Percentiles rank a stretch among this genome's conserved stretches.
Evolutionary conservation across 2,113 vertebrate species (phyloP).

Genomic region (human (Homo sapiens)): DNA sequence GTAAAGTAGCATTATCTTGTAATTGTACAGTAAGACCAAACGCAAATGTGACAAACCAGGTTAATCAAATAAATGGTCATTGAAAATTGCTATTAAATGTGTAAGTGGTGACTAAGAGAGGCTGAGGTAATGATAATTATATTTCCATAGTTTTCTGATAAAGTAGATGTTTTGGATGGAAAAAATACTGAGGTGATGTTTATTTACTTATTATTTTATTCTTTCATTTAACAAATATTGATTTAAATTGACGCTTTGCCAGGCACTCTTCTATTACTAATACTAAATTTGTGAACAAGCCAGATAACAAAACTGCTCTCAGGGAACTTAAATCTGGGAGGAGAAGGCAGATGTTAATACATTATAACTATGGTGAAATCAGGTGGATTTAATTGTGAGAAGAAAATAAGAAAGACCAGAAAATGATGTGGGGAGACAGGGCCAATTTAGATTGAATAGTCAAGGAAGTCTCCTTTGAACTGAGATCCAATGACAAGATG

Average conservation of each 20-base stretch:
- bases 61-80: background rate
- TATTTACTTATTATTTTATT: background rate
- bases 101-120: background rate
- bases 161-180: background rate
- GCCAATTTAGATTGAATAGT: background rate
- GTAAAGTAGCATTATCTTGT: slow-evolving; percentile 44
- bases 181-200: background rate
- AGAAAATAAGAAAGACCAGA: background rate
- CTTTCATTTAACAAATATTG: background rate
- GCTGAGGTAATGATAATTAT: background rate
- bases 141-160: background rate
- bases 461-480: background rate
- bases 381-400: background rate
- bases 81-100: background rate
- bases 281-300: background rate
- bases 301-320: background rate
- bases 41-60: background rate
- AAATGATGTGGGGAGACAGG: background rate
- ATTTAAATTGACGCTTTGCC: background rate
- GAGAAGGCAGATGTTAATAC: background rate
- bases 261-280: background rate
- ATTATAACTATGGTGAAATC: background rate
- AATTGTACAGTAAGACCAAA: background rate
- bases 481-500: background rate
- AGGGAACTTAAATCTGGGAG: background rate